Evolutionary conservation across 2,888 invertebrate species (phyloP), one percentile per base, ranked within the genome.

Genomic region (Tineola bisselliella): DNA sequence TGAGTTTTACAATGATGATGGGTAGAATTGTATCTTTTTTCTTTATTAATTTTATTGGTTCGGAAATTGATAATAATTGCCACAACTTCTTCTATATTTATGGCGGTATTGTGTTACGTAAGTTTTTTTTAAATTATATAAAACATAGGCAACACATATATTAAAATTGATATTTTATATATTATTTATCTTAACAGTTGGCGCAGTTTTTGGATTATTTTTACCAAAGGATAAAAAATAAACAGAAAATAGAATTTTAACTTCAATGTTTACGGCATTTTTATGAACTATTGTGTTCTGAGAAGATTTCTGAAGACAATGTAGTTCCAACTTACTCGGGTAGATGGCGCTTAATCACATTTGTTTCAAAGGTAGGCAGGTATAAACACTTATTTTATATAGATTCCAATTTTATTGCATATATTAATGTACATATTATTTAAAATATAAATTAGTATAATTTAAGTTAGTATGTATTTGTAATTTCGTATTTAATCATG

Each of bases 301-400:
- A 48, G n/a, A n/a, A 10, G n/a, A 43, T 43, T n/a, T 43, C n/a
- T n/a, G 43, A n/a, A 43, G 43, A n/a, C 15, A 10, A 15, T 3
- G 15, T 13, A 48, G 48, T 48, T 48, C 48, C 48, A 3, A 17
- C 5, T 3, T 15, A n/a, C 15, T 15, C 10, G 10, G 1, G 15
- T 48, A 48, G 48, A 48, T 48, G 48, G 48, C 48, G 48, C 48
- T 48, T 2, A 48, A 43, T 43, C n/a, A n/a, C n/a, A n/a, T n/a
- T n/a, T n/a, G n/a, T n/a, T n/a, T n/a, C n/a, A n/a, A n/a, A n/a
- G n/a, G n/a, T n/a, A n/a, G n/a, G n/a, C n/a, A n/a, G n/a, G n/a
- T n/a, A n/a, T n/a, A n/a, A n/a, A n/a, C n/a, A n/a, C n/a, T n/a
- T n/a, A n/a, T n/a, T n/a, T n/a, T n/a, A n/a, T n/a, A n/a, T n/a